Evolutionary conservation across 2,797 vertebrate species (phyloP), one percentile per base, ranked within the genome.

Genomic region (Avahi laniger): DNA sequence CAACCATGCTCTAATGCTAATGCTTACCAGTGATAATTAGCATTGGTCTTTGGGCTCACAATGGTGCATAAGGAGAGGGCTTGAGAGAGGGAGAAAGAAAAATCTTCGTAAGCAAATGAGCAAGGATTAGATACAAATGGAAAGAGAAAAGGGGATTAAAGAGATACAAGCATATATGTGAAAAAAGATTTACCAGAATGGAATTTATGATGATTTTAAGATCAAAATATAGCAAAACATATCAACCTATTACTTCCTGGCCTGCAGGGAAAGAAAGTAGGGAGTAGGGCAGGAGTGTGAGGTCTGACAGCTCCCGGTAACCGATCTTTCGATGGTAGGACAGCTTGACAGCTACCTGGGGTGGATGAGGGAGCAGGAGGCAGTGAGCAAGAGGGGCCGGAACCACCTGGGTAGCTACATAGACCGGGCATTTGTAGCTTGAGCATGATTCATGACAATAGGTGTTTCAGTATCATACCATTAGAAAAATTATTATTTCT

Each of bases 51-150:
- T 76, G 61, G 26, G 52, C 48, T 94, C 67, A 79, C 46, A 48
- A 5, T 91, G 59, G 13, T 70, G 11, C 54, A 28, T 50, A 72
- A 52, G 38, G 20, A 46, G 30, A 89, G 22, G 38, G 9, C 41
- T 75, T 91, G 59, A 91, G 8, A 80, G 50, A 72, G 70, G 70
- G 22, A 86, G 35, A 54, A 22, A 84, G 75, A 78, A 75, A 88
- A 48, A 41, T 87, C 13, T 67, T 94, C 75, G 30, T 72, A 52
- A 93, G 59, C 43, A 96, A 96, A 91, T 83, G 12, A 93, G 38
- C 22, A 83, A 96, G 84, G n/a, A 89, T 92, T 89, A 70, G 61
- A 92, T 67, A 17, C 93, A 63, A 63, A 46, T 83, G 24, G 63
- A 70, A 79, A 94, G 35, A 88, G 30, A 80, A 83, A 89, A 72